Evolutionary conservation across 1,140 invertebrate species (phyloP), one percentile per base, ranked within the genome.

Genomic region (Drosophila murphyi): DNA sequence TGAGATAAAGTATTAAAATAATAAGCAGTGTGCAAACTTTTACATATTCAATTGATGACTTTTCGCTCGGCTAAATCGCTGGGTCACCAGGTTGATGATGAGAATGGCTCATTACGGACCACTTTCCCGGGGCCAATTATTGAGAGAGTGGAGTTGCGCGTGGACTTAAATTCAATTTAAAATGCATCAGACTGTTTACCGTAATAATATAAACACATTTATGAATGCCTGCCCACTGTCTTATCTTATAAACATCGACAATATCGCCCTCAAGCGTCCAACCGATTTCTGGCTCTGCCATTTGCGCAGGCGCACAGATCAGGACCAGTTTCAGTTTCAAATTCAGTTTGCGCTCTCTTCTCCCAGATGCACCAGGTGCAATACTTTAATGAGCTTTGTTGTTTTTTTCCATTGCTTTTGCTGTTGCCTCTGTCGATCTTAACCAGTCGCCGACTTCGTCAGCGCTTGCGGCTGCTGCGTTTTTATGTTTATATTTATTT

Each of bases 151-250:
- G 31, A 52, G 43, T 43, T 45, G 52, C 4, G 54, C 31, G 80
- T 63, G 82, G 72, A 74, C 73, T 81, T 85, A 81, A 88, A 88
- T 81, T 88, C 85, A 88, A 88, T 88, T 89, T 88, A 88, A 88
- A 89, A 89, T 75, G 72, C 85, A 88, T 88, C 85, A 89, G 74
- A 60, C 78, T 89, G 86, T 89, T 88, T 89, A 89, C 85, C 74
- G 85, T 88, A 88, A 88, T 88, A 88, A 89, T 89, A 88, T 88
- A 85, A 79, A 88, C 85, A 88, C 85, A 88, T 88, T 88, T 89
- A 89, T 80, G 82, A 60, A 57, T 64, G 35, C 56, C 29, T 47
- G 57, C 68, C 65, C 43, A 35, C 31, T 20, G 59, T 55, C 71
- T 72, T 55, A 76, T 65, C 73, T 72, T 50, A 69, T 55, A 62